Evolutionary conservation across 2,797 vertebrate genomes (phyloP).

Genomic region (Cirrhinus mrigala): DNA sequence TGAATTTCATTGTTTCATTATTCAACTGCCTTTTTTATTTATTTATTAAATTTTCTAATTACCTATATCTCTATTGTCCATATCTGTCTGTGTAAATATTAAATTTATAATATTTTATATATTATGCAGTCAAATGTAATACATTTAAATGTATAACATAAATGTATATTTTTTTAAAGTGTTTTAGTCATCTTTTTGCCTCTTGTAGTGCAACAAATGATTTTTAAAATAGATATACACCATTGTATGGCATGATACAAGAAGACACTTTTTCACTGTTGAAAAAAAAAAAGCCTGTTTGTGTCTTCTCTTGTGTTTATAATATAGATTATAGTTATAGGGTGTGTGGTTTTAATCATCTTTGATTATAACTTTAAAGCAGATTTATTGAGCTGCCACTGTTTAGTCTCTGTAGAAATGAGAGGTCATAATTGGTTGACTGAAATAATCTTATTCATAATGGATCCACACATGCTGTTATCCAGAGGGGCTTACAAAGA

Average conservation of each 20-base stretch:
- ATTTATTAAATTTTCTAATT: too few species aligned
- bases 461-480: constrained; percentile 40
- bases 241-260: background rate
- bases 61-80: too few species aligned
- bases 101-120: background rate
- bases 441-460: constrained; percentile 31
- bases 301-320: background rate
- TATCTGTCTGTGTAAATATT: too few species aligned
- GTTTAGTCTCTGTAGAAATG: constrained; percentile 28
- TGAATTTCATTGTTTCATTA: too few species aligned
- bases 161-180: background rate
- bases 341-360: constrained; percentile 24
- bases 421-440: constrained; percentile 37
- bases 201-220: background rate
- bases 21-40: too few species aligned
- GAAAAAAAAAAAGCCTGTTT: background rate
- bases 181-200: background rate
- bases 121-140: background rate
- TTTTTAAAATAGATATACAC: background rate
- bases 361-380: constrained; percentile 26
- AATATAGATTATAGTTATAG: constrained; percentile 18
- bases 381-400: constrained; percentile 22
- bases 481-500: constrained; percentile 45
- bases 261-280: background rate
- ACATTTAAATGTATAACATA: background rate